Evolutionary conservation across 2,888 invertebrate genomes (phyloP).

Genomic region (Cephalotes varians): DNA sequence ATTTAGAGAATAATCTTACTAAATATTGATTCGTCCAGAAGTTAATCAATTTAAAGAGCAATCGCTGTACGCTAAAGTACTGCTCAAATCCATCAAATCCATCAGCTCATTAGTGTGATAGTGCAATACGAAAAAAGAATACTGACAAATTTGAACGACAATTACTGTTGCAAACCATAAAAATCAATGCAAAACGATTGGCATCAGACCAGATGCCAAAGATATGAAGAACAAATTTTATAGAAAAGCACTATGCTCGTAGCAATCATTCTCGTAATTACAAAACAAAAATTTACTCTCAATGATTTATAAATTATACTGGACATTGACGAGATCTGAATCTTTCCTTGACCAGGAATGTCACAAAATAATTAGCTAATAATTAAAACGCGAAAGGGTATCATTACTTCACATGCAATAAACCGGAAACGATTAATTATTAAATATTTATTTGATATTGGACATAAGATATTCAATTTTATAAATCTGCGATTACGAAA

Average conservation of each 20-base stretch:
- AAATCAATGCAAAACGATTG: too few species aligned
- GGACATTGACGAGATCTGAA: too few species aligned
- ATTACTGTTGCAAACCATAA: too few species aligned
- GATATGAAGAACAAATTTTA: conserved; percentile 13
- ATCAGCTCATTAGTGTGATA: conserved; percentile 5
- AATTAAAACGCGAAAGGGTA: neutral
- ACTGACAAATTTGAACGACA: conserved; percentile 25
- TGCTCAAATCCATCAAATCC: conserved; percentile 26
- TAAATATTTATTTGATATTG: too few species aligned
- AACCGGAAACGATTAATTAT: too few species aligned
- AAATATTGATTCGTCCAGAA: neutral
- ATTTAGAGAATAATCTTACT: neutral
- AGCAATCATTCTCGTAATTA: neutral
- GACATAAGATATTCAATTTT: too few species aligned
- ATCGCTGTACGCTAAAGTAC: neutral
- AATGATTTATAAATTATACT: neutral
- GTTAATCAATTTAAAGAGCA: neutral
- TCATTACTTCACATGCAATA: too few species aligned
- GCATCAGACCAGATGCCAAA: neutral
- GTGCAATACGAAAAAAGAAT: neutral
- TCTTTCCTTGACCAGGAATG: neutral
- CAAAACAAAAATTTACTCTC: too few species aligned
- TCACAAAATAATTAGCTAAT: neutral
- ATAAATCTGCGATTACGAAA: too few species aligned
- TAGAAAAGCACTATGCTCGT: neutral